These are phyloP conservation scores for Hirudo medicinalis DNA, from an alignment of 1,140 invertebrate species.

Conservation along the genomic window DNA sequence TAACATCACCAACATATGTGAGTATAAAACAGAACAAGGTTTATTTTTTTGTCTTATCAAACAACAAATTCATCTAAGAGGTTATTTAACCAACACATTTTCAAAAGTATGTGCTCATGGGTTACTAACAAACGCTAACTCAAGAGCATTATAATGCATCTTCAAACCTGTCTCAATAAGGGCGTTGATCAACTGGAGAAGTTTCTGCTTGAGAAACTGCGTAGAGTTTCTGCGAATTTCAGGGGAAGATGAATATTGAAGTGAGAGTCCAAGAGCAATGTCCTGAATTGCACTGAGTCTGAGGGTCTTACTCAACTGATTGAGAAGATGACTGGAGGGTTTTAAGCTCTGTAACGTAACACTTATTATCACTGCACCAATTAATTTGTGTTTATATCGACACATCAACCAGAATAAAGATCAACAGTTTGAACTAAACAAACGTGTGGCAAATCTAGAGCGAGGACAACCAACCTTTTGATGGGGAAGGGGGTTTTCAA, in stretches of 20 bases:
- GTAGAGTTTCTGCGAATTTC: slow-evolving; percentile 59
- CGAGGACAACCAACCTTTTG: slow-evolving; percentile 40
- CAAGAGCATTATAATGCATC: too few species aligned
- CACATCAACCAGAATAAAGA: too few species aligned
- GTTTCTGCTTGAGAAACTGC: slow-evolving; percentile 62
- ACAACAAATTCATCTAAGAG: too few species aligned
- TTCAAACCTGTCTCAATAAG: slow-evolving; percentile 57
- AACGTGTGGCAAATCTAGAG: too few species aligned
- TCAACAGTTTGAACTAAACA: too few species aligned
- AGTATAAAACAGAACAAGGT: too few species aligned
- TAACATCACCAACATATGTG: too few species aligned
- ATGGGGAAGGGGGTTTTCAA: slow-evolving; percentile 54
- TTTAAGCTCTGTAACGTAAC: slow-evolving; percentile 52
- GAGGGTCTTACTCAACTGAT: slow-evolving; percentile 65
- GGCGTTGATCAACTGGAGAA: slow-evolving; percentile 68
- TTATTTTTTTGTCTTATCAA: too few species aligned
- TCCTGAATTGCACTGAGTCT: slow-evolving; percentile 72
- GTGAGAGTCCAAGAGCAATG: slow-evolving; percentile 68
- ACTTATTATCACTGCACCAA: neutral
- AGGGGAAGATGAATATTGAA: slow-evolving; percentile 60
- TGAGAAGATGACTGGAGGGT: slow-evolving; percentile 60
- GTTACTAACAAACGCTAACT: too few species aligned
- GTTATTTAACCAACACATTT: too few species aligned
- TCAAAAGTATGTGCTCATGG: too few species aligned
- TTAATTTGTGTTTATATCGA: neutral